Conservation (phyloP, 2,888 invertebrate species). For the Acleris sparsana region DNA sequence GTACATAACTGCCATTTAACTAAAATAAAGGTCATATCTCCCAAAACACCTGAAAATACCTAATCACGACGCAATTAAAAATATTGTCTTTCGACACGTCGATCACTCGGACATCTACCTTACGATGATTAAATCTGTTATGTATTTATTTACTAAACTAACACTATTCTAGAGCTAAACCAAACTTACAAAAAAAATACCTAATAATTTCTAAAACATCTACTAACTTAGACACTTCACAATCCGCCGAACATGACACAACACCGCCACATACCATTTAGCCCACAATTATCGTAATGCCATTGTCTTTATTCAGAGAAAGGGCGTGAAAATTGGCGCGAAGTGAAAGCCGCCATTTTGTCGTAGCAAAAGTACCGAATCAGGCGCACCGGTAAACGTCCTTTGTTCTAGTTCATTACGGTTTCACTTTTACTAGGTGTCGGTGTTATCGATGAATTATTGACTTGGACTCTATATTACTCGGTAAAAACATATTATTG, state of each 20-base stretch:
- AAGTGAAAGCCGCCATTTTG: conserved; percentile 58
- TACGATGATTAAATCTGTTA: no score
- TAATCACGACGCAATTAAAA: no score
- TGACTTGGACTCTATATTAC: not conserved
- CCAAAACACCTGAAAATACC: no score
- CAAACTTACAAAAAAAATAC: no score
- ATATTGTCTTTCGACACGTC: no score
- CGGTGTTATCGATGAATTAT: not conserved
- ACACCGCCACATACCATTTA: conserved; percentile 60
- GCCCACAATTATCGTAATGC: conserved; percentile 67
- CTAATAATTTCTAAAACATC: no score
- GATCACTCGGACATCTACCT: no score
- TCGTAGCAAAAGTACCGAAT: conserved; percentile 39
- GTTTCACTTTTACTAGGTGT: conserved; percentile 32
- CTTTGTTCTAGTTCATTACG: conserved; percentile 32
- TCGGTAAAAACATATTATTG: no score
- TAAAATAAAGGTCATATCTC: no score
- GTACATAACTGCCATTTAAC: no score
- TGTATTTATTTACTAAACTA: no score
- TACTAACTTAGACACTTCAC: conserved; percentile 6
- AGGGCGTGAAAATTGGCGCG: conserved; percentile 61
- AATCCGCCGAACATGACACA: conserved; percentile 43
- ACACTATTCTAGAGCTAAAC: no score
- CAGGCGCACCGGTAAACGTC: conserved; percentile 56
- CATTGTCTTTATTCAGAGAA: conserved; percentile 73